These are phyloP conservation scores for Odontocolon sp. DNA, from an alignment of 2,888 invertebrate genomes.

Conservation along the genomic window DNA sequence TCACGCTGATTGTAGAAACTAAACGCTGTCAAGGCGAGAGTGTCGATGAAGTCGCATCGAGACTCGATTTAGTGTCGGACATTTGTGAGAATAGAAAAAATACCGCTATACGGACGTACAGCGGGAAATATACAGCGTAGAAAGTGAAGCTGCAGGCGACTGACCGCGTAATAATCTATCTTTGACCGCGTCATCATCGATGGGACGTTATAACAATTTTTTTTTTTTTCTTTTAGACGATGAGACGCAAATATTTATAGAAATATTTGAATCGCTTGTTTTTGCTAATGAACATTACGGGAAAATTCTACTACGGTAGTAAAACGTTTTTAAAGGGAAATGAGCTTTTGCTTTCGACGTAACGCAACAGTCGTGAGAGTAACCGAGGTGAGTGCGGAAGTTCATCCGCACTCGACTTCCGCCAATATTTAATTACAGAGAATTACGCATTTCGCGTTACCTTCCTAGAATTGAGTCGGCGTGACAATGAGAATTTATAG, in stretches of 20 bases:
- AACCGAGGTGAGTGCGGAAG: conserved; percentile 66
- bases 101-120: conserved; percentile 51
- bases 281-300: no score
- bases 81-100: conserved; percentile 36
- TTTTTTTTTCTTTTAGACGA: background rate
- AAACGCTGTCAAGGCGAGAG: conserved; percentile 21
- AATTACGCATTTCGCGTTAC: conserved; percentile 58
- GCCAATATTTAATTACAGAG: conserved; percentile 59
- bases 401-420: conserved; percentile 62
- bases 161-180: conserved; percentile 55
- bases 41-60: conserved; percentile 17
- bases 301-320: no score
- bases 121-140: conserved; percentile 35
- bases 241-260: no score
- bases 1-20: conserved; percentile 5
- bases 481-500: conserved; percentile 13
- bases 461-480: conserved; percentile 52
- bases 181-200: conserved; percentile 3
- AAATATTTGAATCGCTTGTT: no score
- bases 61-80: conserved; percentile 5
- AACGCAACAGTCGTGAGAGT: conserved; percentile 16
- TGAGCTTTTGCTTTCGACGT: conserved; percentile 13
- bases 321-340: background rate
- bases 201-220: conserved; percentile 1
- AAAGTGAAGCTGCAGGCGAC: conserved; percentile 58